Evolutionary conservation across 2,113 vertebrate species (phyloP), one percentile per base, ranked within the genome.

Genomic region (Nyctereutes procyonoides): DNA sequence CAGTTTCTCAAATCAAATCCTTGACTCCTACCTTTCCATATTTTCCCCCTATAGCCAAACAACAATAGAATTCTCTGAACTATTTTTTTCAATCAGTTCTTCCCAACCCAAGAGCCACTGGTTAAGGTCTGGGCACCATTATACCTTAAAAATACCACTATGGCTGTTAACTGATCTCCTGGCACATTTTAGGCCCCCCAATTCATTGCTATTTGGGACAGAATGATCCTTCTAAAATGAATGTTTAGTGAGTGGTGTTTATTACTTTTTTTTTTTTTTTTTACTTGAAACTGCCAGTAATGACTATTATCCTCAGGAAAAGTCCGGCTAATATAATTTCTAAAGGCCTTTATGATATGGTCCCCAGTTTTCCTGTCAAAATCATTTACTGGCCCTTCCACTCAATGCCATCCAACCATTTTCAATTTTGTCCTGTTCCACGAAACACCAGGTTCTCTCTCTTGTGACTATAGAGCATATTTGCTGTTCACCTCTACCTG

Each of bases 51-150:
- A n/a, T 5, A 43, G 53, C 13, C 86, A 95, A 86, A 43, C 22
- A 84, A 85, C 26, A n/a, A 58, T 32, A 20, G 55, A 30, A 67
- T 56, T 62, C 77, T 60, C 63, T 82, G 51, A 58, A 88, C 48
- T 69, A 20, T 65, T 87, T 87, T 87, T 87, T 93, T 77, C 55
- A 88, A 77, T 69, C 74, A 84, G 35, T 65, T 94, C 51, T 79
- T 92, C 51, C 51, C 51, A 60, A 74, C 2, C 10, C 55, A 38
- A 73, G 11, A 89, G 15, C 32, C 62, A 73, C 30, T 5, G 65
- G 35, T 58, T 19, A 26, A 94, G 24, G 60, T 87, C 62, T 95
- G 15, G 55, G 77, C 2, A 43, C 16, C 9, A 53, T 32, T 4
- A 63, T 10, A 30, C 22, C n/a, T 85, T 65, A 93, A 53, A 74